A percentile compares a stretch with the other conserved stretches of the same genome.
Evolutionary conservation across 2,113 vertebrate genomes (phyloP).

Genomic region (Chloropsis hardwickii): DNA sequence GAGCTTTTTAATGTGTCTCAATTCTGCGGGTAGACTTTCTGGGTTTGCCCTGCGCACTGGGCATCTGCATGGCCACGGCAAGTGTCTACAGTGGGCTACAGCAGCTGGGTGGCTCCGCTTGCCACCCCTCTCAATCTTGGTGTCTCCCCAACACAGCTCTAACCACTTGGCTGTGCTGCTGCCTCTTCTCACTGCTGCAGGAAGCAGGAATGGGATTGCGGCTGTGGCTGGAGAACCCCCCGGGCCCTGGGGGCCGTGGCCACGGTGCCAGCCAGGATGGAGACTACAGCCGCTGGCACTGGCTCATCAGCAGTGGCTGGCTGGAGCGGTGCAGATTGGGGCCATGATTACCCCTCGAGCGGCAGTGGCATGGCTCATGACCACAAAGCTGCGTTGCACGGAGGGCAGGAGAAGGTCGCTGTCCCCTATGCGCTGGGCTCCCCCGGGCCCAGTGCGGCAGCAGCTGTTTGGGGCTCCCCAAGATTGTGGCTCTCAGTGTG

Average conservation of each 20-base stretch:
- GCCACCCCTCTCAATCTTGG: neutral
- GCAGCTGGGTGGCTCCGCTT: neutral
- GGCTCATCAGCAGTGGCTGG: neutral
- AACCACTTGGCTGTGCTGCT: neutral
- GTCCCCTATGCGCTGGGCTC: accelerated
- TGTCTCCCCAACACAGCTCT: neutral
- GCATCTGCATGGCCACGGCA: too few relatives aligned
- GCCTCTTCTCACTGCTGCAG: neutral
- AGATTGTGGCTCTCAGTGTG: accelerated
- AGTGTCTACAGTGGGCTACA: neutral
- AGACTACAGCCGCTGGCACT: accelerated
- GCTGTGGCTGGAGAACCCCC: accelerated
- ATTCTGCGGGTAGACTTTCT: neutral
- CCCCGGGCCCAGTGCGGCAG: neutral
- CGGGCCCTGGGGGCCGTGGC: neutral
- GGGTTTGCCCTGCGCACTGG: too few relatives aligned
- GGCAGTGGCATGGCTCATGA: neutral
- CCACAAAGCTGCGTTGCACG: accelerated
- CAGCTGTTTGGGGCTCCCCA: neutral
- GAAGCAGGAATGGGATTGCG: too few relatives aligned
- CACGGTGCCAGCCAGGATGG: neutral
- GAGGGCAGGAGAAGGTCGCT: neutral
- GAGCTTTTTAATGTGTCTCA: neutral
- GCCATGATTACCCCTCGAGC: accelerated
- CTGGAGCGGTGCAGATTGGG: neutral